phyloP scores from a whole-genome alignment of 2,888 invertebrate species.

The Cosmopolites sordidus region DNA sequence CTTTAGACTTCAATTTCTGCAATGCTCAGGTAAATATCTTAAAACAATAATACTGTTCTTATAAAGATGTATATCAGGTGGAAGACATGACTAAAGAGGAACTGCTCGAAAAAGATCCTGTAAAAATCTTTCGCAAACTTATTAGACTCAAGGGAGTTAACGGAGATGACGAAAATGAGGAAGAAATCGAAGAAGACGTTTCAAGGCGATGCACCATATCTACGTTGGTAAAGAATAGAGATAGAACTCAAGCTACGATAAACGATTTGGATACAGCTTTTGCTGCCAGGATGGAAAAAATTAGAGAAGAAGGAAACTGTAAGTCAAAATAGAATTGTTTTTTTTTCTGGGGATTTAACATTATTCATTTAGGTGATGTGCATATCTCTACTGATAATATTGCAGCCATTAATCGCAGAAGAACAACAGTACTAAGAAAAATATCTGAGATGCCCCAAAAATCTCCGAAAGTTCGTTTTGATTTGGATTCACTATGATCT shows the following conservation, averaged over 20 bases:
- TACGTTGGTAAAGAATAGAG: conserved; percentile 57
- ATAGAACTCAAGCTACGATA: conserved; percentile 29
- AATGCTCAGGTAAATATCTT: conserved; percentile 19
- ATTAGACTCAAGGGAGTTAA: conserved; percentile 78
- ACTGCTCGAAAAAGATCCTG: conserved; percentile 79
- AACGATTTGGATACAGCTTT: conserved; percentile 39
- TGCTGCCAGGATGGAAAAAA: conserved; percentile 30
- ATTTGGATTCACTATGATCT: no score
- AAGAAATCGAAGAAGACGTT: conserved; percentile 66
- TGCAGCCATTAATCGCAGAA: conserved; percentile 24
- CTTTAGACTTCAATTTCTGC: conserved; percentile 40
- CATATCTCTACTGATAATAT: conserved; percentile 31
- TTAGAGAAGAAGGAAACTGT: conserved; percentile 28
- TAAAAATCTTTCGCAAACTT: conserved; percentile 82
- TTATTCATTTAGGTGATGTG: conserved; percentile 27
- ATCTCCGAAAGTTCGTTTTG: no score
- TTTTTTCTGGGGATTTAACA: no score
- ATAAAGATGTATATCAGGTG: neutral
- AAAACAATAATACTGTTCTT: neutral
- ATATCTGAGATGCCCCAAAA: conserved; percentile 26
- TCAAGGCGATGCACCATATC: conserved; percentile 82
- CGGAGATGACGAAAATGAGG: conserved; percentile 67
- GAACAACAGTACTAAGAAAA: conserved; percentile 23
- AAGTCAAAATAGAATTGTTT: no score
- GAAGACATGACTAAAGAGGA: conserved; percentile 81